phyloP scores from a whole-genome alignment of 92 coral and sea anemone genomes.

The Bergia sp. region DNA sequence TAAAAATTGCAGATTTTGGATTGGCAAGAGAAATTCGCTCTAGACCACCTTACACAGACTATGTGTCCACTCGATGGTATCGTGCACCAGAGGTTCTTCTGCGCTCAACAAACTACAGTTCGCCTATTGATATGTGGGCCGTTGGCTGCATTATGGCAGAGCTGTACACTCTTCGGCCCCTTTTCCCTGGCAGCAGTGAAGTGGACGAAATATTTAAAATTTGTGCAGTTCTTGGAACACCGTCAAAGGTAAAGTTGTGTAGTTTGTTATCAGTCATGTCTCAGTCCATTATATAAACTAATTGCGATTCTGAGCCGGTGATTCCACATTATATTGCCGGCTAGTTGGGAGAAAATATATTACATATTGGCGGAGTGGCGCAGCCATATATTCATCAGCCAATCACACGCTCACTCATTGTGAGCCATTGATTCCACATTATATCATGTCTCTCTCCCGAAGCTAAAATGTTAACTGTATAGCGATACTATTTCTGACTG shows the following conservation, averaged over 20 bases:
- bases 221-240: constrained; percentile 90
- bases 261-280: neutral
- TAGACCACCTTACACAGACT: constrained; percentile 95
- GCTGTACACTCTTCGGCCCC: constrained; percentile 91
- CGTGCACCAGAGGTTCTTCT: constrained; percentile 96
- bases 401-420: no score
- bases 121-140: constrained; percentile 98
- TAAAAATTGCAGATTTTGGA: constrained; percentile 98
- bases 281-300: no score
- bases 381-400: no score
- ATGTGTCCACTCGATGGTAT: constrained; percentile 99
- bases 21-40: constrained; percentile 97
- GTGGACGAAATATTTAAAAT: constrained; percentile 94
- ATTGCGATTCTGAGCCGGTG: no score
- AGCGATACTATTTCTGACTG: neutral
- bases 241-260: constrained; percentile 68
- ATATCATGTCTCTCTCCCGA: no score
- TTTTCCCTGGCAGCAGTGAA: constrained; percentile 99
- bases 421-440: no score
- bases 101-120: constrained; percentile 92
- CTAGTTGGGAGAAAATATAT: no score
- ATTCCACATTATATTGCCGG: no score
- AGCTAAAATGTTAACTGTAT: no score
- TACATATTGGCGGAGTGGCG: no score
- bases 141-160: constrained; percentile 99